A percentile compares a stretch with the other conserved stretches of the same genome.
Conservation (phyloP, 2,888 invertebrate species). For the Rhodophaea formosa region DNA sequence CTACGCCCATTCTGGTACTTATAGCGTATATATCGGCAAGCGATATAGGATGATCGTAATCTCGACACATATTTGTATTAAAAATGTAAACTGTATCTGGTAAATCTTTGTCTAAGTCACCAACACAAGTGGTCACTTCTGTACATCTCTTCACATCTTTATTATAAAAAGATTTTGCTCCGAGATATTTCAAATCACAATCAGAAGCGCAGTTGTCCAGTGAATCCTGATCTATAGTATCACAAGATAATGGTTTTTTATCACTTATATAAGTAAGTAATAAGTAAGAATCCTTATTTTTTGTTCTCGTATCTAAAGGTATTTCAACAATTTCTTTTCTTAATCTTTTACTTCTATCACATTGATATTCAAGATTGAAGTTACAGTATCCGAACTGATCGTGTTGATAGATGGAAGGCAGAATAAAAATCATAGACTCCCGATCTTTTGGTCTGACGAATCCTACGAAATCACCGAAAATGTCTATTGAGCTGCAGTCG, state of each 20-base stretch:
- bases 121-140: slow-evolving; percentile 43
- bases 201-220: slow-evolving; percentile 49
- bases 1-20: slow-evolving; percentile 48
- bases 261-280: slow-evolving; percentile 35
- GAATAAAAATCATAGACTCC: slow-evolving; percentile 47
- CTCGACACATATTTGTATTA: slow-evolving; percentile 52
- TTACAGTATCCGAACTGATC: slow-evolving; percentile 57
- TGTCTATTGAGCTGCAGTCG: slow-evolving; percentile 43
- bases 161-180: slow-evolving; percentile 49
- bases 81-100: slow-evolving; percentile 57
- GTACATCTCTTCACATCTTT: slow-evolving; percentile 40
- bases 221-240: slow-evolving; percentile 51
- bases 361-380: slow-evolving; percentile 43
- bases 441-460: slow-evolving; percentile 44
- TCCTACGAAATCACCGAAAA: slow-evolving; percentile 37
- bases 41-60: slow-evolving; percentile 49
- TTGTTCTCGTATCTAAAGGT: slow-evolving; percentile 52
- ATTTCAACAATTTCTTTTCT: slow-evolving; percentile 38
- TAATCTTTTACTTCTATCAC: slow-evolving; percentile 31
- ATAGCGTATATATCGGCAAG: slow-evolving; percentile 56
- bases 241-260: slow-evolving; percentile 39
- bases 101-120: slow-evolving; percentile 39
- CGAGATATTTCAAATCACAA: slow-evolving; percentile 61
- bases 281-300: slow-evolving; percentile 28
- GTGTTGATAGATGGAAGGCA: slow-evolving; percentile 51